Base-by-base conservation (phyloP, 64 coral and sea anemone species). In the Orbicella faveolata region DNA sequence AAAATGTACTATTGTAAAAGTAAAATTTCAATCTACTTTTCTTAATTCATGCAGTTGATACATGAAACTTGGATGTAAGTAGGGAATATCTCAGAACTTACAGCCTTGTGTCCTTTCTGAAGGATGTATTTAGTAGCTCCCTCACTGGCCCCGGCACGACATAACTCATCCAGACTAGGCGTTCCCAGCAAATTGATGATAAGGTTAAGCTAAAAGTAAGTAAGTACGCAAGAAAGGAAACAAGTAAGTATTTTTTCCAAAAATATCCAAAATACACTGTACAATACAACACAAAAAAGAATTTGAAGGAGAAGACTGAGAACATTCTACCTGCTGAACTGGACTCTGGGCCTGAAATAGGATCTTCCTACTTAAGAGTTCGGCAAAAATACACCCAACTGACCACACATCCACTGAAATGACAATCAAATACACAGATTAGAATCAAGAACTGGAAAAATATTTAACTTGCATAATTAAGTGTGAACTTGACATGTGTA, bases 381-480 rank as follows among this genome's bases (percentile, higher is more conserved):
- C 97, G 13, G 94, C 97, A 94, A 99, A 99, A 63, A 99, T 99
- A 84, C 97, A 99, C 9, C 97, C 97, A 26, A 99, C 97, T 76
- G 97, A 99, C 97, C 97, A 99, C 51, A 99, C 88, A 78, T 99
- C 97, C 70, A 99, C 97, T 99, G 75, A n/a, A 95, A 91, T 20
- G 74, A 57, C 1, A 25, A 86, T 26, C 9, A 79, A 57, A 21
- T 81, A 78, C 57, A 67, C 39, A 70, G 25, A 80, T 6, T 36
- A 51, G 61, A 48, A 48, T 30, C 10, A 54, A 20, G 34, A 25
- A 39, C 4, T 36, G 7, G 9, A 7, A 61, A 3, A 10, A 57
- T 63, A 36, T 15, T 63, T 63, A 35, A 83, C 36, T 83, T 2
- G 2, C 7, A 6, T 41, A 48, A 48, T 6, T 30, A 48, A 48